Base-by-base conservation (phyloP, 1,140 invertebrate genomes). In the Leptonema lineaticorne region DNA sequence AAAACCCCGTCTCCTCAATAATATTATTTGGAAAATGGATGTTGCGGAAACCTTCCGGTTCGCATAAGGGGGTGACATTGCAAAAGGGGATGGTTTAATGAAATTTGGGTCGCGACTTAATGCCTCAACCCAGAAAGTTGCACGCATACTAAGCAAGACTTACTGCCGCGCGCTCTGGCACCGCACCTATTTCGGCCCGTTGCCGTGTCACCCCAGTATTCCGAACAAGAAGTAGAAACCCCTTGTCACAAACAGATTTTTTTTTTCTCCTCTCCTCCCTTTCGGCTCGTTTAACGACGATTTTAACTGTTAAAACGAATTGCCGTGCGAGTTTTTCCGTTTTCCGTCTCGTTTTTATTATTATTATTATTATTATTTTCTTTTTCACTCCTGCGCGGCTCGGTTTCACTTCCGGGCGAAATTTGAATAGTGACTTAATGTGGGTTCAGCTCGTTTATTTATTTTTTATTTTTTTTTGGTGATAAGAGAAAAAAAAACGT, bases 71-170 rank as follows among this genome's bases (percentile, higher is more conserved):
- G n/a, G n/a, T n/a, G n/a, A n/a, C n/a, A n/a, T n/a, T n/a, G n/a
- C n/a, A n/a, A n/a, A n/a, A n/a, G 57, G 30, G 57, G 28, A 18
- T 20, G 57, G 30, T 37, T 33, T 59, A 59, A 59, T 59, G 57
- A 59, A 59, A 59, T 59, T 59, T 59, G 57, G 57, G 57, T 59
- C 24, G 57, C 28, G 57, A 16, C 57, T 53, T 53, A 53, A 53
- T 53, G 50, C 50, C 9, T 24, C 50, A 26, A 53, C 50, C 50
- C 50, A 14, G n/a, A 26, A 53, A 53, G 22, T 53, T 20, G 24
- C 50, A 53, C 50, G 50, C 50, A 53, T 53, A 53, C 50, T 53
- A 53, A 53, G 50, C 50, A 53, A 53, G 50, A 53, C 22, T 53
- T 53, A 53, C 50, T n/a, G n/a, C n/a, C n/a, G n/a, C n/a, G n/a